Evolutionary conservation across 1,140 invertebrate species (phyloP).

Genomic region (Whitmania pigra): DNA sequence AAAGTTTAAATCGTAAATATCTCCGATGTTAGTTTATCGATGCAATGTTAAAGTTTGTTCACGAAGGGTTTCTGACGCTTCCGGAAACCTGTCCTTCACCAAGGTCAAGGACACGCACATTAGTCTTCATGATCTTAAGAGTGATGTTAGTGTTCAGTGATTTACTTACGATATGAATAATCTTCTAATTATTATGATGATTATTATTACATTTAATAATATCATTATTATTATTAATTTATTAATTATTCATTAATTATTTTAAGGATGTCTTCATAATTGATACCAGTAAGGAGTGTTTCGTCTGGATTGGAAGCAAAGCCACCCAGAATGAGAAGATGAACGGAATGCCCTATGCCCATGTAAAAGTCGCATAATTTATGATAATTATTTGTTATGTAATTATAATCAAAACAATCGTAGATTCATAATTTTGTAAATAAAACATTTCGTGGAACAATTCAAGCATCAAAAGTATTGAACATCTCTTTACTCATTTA

Average conservation of each 20-base stretch:
- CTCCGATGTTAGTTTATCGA: too few species aligned
- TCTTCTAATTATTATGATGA: background rate
- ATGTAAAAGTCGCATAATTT: constrained; percentile 29
- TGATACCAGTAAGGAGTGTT: constrained; percentile 54
- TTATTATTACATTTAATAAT: background rate
- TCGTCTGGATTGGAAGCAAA: constrained; percentile 68
- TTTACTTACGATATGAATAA: background rate
- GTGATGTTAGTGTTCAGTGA: background rate
- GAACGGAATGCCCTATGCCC: constrained; percentile 38
- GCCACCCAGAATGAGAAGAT: constrained; percentile 47
- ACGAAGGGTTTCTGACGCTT: background rate
- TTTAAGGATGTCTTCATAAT: constrained; percentile 65
- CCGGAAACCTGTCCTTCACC: constrained; percentile 6
- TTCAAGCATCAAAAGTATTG: too few species aligned
- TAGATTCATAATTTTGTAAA: too few species aligned
- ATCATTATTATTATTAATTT: background rate
- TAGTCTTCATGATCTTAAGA: background rate
- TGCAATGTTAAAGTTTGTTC: too few species aligned
- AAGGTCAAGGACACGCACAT: constrained; percentile 17
- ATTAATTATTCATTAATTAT: background rate
- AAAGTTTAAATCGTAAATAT: too few species aligned
- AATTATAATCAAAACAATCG: too few species aligned
- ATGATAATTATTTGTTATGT: too few species aligned
- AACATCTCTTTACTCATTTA: too few species aligned
- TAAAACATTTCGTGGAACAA: too few species aligned